Evolutionary conservation across 2,113 vertebrate species (phyloP).

Genomic region (Aythya baeri): DNA sequence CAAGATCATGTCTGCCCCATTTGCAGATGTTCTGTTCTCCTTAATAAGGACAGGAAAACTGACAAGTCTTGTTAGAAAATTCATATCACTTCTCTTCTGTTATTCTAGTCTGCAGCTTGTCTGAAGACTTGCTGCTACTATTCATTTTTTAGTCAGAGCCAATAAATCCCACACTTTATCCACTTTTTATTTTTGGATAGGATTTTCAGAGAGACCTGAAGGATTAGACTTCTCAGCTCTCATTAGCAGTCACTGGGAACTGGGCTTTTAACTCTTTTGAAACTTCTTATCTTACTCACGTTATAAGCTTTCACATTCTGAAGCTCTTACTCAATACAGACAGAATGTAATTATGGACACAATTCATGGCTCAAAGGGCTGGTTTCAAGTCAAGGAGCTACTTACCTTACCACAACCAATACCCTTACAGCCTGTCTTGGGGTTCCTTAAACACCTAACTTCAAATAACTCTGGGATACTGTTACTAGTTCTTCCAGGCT

Average conservation of each 20-base stretch:
- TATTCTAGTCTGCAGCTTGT: constrained; percentile 27
- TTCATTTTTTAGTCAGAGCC: background rate
- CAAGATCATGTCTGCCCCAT: constrained; percentile 18
- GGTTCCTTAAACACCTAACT: background rate
- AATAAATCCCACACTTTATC: constrained; percentile 38
- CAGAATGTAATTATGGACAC: background rate
- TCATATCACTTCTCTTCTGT: background rate
- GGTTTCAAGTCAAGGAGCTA: background rate
- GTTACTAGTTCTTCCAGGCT: background rate
- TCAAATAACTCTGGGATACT: background rate
- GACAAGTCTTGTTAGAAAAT: constrained; percentile 16
- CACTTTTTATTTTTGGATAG: constrained; percentile 47
- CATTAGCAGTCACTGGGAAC: background rate
- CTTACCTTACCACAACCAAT: background rate
- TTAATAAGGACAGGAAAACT: constrained; percentile 19
- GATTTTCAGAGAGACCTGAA: constrained; percentile 26
- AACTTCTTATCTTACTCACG: constrained; percentile 2
- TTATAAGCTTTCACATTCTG: background rate
- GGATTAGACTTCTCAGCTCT: constrained; percentile 34
- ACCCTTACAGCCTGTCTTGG: background rate
- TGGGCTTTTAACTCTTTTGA: constrained; percentile 18
- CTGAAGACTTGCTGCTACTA: constrained; percentile 9
- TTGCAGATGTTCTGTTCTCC: constrained; percentile 41
- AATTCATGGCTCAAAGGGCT: background rate
- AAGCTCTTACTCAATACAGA: background rate